phyloP scores from a whole-genome alignment of 2,113 vertebrate species.

The Calyptomena viridis region DNA sequence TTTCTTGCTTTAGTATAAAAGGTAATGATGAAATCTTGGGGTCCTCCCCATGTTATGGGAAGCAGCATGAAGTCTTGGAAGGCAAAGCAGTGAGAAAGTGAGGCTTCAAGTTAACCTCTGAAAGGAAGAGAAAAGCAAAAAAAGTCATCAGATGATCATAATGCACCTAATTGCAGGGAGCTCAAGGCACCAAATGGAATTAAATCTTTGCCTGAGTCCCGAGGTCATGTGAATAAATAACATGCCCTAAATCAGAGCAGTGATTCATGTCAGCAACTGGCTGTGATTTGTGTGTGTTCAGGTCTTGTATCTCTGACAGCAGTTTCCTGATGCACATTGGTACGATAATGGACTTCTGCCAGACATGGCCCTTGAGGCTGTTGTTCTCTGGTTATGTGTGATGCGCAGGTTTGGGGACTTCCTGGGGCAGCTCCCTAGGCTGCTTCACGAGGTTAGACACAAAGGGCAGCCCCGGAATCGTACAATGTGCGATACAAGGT shows the following conservation, averaged over 20 bases:
- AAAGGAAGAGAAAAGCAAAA: neutral
- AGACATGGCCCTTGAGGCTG: neutral
- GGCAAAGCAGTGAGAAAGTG: neutral
- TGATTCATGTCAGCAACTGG: neutral
- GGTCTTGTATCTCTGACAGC: neutral
- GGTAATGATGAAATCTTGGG: neutral
- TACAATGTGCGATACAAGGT: neutral
- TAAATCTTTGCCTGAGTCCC: neutral
- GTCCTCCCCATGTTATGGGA: neutral
- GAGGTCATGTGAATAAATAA: neutral
- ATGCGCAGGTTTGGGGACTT: neutral
- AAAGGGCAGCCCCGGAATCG: neutral
- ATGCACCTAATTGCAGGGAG: neutral
- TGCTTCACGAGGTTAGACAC: neutral
- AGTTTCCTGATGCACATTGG: neutral
- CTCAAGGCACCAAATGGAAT: neutral
- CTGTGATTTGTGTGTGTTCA: neutral
- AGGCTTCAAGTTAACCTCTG: neutral
- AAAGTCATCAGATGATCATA: neutral
- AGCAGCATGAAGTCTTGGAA: neutral
- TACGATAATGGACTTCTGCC: neutral
- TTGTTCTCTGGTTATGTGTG: neutral
- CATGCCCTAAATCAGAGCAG: neutral
- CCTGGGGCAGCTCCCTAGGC: neutral
- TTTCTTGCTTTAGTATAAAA: neutral